Evolutionary conservation across 2,113 vertebrate genomes (phyloP).

Genomic region (Aphyosemion australe): DNA sequence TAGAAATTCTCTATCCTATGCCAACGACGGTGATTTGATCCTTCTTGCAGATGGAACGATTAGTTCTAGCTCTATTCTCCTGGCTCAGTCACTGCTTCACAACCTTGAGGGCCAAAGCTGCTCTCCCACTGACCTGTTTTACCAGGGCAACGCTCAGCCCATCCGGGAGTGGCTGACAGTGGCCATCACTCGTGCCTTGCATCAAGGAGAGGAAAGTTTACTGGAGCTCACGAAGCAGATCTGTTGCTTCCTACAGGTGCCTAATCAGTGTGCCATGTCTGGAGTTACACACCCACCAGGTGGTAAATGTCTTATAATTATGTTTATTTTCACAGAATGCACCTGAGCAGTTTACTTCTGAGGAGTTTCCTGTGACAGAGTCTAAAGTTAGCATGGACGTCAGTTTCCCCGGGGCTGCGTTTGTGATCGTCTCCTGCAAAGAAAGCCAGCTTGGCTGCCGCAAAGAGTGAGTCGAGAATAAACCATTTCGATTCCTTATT

Average conservation of each 20-base stretch:
- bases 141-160: slow-evolving; percentile 90
- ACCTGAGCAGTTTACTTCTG: slow-evolving; percentile 93
- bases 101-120: slow-evolving; percentile 91
- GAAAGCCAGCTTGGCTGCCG: slow-evolving; percentile 95
- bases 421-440: slow-evolving; percentile 94
- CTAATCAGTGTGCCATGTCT: neutral
- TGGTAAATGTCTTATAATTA: neutral
- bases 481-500: neutral
- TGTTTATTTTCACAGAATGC: slow-evolving; percentile 80
- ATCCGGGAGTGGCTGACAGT: slow-evolving; percentile 94
- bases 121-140: slow-evolving; percentile 95
- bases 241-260: slow-evolving; percentile 92
- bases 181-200: slow-evolving; percentile 92
- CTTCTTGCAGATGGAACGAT: slow-evolving; percentile 89
- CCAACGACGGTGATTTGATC: slow-evolving; percentile 14
- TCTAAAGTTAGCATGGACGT: slow-evolving; percentile 98
- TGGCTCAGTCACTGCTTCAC: slow-evolving; percentile 94
- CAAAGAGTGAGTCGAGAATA: slow-evolving; percentile 86
- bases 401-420: slow-evolving; percentile 95
- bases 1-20: neutral
- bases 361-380: slow-evolving; percentile 94
- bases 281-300: neutral
- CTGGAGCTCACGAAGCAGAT: slow-evolving; percentile 95
- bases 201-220: slow-evolving; percentile 95
- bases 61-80: slow-evolving; percentile 90